A percentile compares a stretch with the other conserved stretches of the same genome.
Evolutionary conservation across 2,113 vertebrate species (phyloP).

Genomic region (Dissostichus mawsoni): DNA sequence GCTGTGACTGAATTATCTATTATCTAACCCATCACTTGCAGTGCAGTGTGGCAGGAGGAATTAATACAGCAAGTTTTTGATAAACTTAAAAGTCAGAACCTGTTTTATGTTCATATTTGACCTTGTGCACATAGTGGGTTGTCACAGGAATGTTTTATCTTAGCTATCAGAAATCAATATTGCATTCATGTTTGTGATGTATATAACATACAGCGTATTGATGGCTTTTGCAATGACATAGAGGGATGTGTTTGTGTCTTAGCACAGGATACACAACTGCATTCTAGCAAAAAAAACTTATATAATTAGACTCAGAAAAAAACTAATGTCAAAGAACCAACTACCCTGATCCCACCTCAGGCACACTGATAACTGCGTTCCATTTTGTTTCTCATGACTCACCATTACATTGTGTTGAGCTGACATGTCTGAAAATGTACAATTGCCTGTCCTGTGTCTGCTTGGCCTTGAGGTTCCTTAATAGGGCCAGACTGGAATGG

Average conservation of each 20-base stretch:
- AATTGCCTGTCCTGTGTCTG: slow-evolving; percentile 58
- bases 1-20: no score
- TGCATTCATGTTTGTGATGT: not conserved
- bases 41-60: no score
- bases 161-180: not conserved
- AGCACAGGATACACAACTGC: not conserved
- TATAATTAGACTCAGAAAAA: slow-evolving; percentile 1
- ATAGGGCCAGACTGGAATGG: slow-evolving; percentile 56
- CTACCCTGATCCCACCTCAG: slow-evolving; percentile 2
- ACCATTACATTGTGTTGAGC: slow-evolving; percentile 6
- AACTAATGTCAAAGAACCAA: slow-evolving; percentile 24
- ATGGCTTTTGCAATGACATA: not conserved
- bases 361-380: not conserved
- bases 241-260: not conserved
- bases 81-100: no score
- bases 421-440: slow-evolving; percentile 49
- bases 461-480: slow-evolving; percentile 64
- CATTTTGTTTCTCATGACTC: slow-evolving; percentile 23
- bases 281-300: not conserved
- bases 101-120: not conserved
- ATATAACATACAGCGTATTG: not conserved
- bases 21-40: no score
- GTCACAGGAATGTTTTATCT: not conserved
- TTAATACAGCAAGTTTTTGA: no score
- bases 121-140: not conserved